These are phyloP conservation scores for Scyliorhinus canicula DNA, from an alignment of 2,797 vertebrate species.

Conservation along the genomic window DNA sequence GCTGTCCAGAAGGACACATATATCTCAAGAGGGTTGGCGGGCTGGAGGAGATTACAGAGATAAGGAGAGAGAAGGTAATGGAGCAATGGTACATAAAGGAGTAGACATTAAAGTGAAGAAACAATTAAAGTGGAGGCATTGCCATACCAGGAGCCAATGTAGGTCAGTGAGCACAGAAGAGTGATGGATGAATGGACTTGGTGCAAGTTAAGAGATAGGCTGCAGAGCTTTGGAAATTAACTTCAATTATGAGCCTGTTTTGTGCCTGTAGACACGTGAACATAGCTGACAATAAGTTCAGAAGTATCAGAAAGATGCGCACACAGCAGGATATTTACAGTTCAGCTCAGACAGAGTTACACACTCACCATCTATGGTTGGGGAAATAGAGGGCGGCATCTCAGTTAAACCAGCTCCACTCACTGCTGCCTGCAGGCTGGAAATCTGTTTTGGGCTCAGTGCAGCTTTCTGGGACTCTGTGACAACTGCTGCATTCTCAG, in stretches of 20 bases:
- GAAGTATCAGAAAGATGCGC: not conserved
- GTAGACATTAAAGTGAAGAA: no score
- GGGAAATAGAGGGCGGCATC: not conserved
- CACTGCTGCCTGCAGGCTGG: constrained; percentile 56
- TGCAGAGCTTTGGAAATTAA: not conserved
- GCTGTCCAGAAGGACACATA: not conserved
- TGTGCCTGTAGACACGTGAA: not conserved
- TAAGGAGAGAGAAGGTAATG: not conserved
- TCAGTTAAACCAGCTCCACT: constrained; percentile 52
- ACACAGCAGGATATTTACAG: not conserved
- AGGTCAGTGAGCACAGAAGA: not conserved
- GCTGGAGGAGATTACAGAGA: not conserved
- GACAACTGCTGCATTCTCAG: constrained; percentile 61
- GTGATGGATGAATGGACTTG: not conserved
- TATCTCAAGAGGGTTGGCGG: not conserved
- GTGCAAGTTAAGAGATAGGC: not conserved
- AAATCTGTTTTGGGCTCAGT: constrained; percentile 55
- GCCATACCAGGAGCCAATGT: not conserved
- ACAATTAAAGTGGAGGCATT: not conserved
- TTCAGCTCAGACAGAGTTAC: not conserved
- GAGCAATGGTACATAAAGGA: not conserved
- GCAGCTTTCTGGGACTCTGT: constrained; percentile 50
- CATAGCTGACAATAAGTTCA: not conserved
- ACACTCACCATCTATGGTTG: not conserved
- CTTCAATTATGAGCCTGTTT: not conserved